Evolutionary conservation across 2,113 vertebrate species (phyloP).

Genomic region (Calyptommatus sinebrachiatus): DNA sequence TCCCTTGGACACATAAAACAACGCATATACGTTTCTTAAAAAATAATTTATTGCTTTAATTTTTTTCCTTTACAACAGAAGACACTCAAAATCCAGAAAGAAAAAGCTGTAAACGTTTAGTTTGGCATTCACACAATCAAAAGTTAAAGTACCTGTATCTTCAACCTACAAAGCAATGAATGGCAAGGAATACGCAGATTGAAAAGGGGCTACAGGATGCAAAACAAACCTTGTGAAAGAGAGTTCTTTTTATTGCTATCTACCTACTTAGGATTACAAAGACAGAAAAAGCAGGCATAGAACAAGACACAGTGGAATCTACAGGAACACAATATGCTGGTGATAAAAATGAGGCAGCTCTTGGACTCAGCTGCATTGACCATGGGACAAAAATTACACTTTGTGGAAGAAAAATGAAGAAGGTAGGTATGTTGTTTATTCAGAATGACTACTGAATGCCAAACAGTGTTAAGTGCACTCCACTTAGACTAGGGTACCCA

Average conservation of each 20-base stretch:
- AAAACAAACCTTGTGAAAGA: slow-evolving; percentile 87
- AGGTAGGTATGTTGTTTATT: slow-evolving; percentile 62
- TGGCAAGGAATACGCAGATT: slow-evolving; percentile 80
- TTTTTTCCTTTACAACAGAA: slow-evolving; percentile 91
- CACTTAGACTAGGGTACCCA: not conserved
- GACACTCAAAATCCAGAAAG: slow-evolving; percentile 92
- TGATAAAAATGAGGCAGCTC: slow-evolving; percentile 77
- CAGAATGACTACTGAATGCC: slow-evolving; percentile 75
- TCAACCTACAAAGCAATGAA: slow-evolving; percentile 80
- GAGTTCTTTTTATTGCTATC: slow-evolving; percentile 96
- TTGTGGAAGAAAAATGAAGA: slow-evolving; percentile 62
- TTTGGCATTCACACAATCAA: slow-evolving; percentile 98
- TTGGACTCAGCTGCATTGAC: slow-evolving; percentile 71
- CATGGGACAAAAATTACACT: slow-evolving; percentile 63
- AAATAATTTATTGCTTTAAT: slow-evolving; percentile 99
- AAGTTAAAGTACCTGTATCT: slow-evolving; percentile 85
- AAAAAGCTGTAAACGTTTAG: slow-evolving; percentile 99
- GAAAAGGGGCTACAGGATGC: slow-evolving; percentile 76
- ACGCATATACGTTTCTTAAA: slow-evolving; percentile 95
- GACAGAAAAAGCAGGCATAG: slow-evolving; percentile 76
- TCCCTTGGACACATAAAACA: slow-evolving; percentile 93
- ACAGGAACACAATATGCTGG: slow-evolving; percentile 80
- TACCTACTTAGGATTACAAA: slow-evolving; percentile 84
- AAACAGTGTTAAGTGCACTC: slow-evolving; percentile 58
- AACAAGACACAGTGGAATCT: slow-evolving; percentile 77